phyloP scores from a whole-genome alignment of 2,113 vertebrate species.

The Xiphias gladius region DNA sequence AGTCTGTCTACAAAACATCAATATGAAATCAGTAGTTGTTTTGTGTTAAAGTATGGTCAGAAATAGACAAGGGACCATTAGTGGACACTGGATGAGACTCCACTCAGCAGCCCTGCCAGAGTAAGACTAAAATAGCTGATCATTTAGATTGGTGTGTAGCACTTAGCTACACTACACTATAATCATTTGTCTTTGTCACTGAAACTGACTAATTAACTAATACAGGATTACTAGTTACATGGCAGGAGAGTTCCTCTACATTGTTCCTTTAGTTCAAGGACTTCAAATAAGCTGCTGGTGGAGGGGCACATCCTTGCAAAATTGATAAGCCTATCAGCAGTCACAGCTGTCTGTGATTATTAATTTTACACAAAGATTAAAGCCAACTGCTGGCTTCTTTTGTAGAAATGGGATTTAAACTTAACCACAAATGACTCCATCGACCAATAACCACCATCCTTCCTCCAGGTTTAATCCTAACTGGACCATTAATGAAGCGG shows the following conservation, averaged over 20 bases:
- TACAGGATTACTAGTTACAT: slow-evolving; percentile 19
- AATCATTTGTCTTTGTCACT: slow-evolving; percentile 32
- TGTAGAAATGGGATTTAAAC: neutral
- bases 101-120: neutral
- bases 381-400: neutral
- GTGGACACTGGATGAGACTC: neutral
- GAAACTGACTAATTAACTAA: slow-evolving; percentile 38
- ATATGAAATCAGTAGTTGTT: neutral
- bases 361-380: slow-evolving; percentile 2
- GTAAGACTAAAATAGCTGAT: slow-evolving; percentile 27
- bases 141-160: neutral
- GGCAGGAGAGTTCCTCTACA: slow-evolving; percentile 17
- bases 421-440: neutral
- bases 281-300: slow-evolving; percentile 12
- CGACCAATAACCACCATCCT: neutral
- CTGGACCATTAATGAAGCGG: neutral
- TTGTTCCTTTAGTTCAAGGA: slow-evolving; percentile 29
- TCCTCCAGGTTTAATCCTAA: neutral
- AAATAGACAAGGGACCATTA: neutral
- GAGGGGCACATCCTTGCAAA: neutral
- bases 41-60: slow-evolving; percentile 15
- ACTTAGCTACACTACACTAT: slow-evolving; percentile 20
- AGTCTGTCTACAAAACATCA: neutral
- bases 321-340: slow-evolving; percentile 7
- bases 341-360: neutral